phyloP scores from a whole-genome alignment of 2,113 vertebrate species.

The Equus quagga region DNA sequence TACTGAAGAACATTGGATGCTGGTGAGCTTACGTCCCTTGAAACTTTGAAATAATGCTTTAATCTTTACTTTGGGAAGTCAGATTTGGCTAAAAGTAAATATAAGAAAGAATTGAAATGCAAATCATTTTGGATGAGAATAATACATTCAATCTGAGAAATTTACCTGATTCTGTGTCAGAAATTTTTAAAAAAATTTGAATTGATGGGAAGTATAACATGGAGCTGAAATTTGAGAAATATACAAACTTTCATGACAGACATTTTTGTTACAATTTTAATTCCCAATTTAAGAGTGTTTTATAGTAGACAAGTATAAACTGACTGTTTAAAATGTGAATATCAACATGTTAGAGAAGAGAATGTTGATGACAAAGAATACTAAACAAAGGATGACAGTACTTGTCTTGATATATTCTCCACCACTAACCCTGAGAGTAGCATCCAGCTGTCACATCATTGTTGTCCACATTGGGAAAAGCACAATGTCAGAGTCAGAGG shows the following conservation, averaged over 20 bases:
- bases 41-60: not conserved
- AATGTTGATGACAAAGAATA: not conserved
- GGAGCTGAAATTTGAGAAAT: not conserved
- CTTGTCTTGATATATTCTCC: not conserved
- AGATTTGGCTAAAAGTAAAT: not conserved
- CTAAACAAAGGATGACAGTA: not conserved
- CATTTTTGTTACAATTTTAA: not conserved
- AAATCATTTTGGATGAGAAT: not conserved
- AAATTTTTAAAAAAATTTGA: not conserved
- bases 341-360: not conserved
- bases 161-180: slow-evolving; percentile 1
- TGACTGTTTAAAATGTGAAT: not conserved
- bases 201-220: not conserved
- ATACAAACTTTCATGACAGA: not conserved
- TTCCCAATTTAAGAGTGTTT: not conserved
- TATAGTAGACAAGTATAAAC: not conserved
- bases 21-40: not conserved
- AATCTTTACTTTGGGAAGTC: not conserved
- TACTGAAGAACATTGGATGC: not conserved
- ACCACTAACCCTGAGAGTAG: not conserved
- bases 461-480: not conserved
- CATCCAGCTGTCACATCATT: not conserved
- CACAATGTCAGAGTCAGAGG: not conserved
- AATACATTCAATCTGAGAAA: not conserved
- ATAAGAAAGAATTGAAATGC: not conserved